Evolutionary conservation across 2,888 invertebrate genomes (phyloP).

Genomic region (Leptinotarsa peninsularis): DNA sequence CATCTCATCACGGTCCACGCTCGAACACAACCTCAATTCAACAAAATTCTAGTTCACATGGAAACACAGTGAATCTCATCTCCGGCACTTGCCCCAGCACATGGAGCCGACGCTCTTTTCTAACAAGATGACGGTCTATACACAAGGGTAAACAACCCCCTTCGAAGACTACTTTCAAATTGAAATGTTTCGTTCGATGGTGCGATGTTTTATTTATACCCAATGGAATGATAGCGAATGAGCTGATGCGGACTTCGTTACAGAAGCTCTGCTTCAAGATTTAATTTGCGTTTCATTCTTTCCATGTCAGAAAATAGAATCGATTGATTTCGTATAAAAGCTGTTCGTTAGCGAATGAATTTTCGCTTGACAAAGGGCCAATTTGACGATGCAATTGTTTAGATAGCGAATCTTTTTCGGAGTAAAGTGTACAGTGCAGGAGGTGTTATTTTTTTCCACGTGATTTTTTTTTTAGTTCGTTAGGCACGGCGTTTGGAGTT

Average conservation of each 20-base stretch:
- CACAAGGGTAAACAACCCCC: conserved; percentile 41
- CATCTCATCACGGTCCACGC: background rate
- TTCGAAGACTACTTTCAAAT: conserved; percentile 44
- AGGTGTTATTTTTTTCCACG: conserved; percentile 7
- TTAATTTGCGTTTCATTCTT: conserved; percentile 19
- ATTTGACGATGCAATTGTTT: conserved; percentile 24
- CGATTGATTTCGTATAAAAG: conserved; percentile 4
- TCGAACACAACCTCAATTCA: background rate
- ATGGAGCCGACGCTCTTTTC: conserved; percentile 39
- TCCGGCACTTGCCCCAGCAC: conserved; percentile 27
- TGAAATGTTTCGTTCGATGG: conserved; percentile 44
- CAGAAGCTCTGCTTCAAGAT: background rate
- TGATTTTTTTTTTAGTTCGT: background rate
- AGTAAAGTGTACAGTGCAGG: background rate
- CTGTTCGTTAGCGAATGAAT: conserved; percentile 21
- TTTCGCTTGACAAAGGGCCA: conserved; percentile 19
- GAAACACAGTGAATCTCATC: conserved; percentile 24
- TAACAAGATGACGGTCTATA: conserved; percentile 37
- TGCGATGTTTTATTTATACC: conserved; percentile 49
- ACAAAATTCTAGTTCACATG: conserved; percentile 6
- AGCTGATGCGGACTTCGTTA: conserved; percentile 27
- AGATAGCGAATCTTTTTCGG: conserved; percentile 16
- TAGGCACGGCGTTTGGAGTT: no score
- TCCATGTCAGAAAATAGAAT: background rate
- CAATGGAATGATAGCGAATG: conserved; percentile 38